Evolutionary conservation across 2,888 invertebrate genomes (phyloP), one percentile per base, ranked within the genome.

Genomic region (Drosophila colorata): DNA sequence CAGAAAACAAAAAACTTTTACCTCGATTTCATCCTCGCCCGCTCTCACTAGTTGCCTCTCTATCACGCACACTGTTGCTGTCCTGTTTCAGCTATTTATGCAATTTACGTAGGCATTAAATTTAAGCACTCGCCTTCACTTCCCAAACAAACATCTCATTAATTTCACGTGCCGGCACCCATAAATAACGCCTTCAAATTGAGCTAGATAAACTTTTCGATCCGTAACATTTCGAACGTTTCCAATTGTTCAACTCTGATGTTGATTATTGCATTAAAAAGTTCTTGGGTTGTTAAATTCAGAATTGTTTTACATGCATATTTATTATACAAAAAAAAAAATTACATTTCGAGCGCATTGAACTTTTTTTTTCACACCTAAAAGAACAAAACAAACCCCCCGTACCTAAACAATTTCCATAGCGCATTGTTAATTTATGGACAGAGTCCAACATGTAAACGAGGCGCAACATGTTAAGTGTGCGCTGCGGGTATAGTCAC

Each of bases 51-150:
- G 33, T 28, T 44, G 25, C 14, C 33, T 31, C 18, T 40, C 18
- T 40, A 11, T 75, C 48, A 8, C 25, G 8, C 25, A 28, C 2
- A 7, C 7, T 28, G 25, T 8, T 28, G 31, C 47, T 49, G 53
- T 53, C 51, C 14, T 7, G 44, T 33, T 60, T 52, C 11, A 5
- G 37, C 47, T 68, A 74, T 86, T 80, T 70, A 75, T 81, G 69
- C 84, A 72, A 77, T 88, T 80, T 65, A 80, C 70, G 74, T 59
- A 65, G 57, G 66, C 87, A 84, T 88, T 83, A 74, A 83, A 83
- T 74, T 83, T 67, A 82, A 86, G 84, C 87, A 72, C 71, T 86
- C 68, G 60, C 87, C 88, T 72, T 86, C 77, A 76, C 67, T 82
- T 69, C 72, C 49, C 44, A 88, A 57, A 59, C 77, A 84, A 86